A percentile compares a stretch with the other conserved stretches of the same genome.
These are phyloP conservation scores for Enteromius thamalakanensis DNA, from an alignment of 2,797 vertebrate species.

Conservation along the genomic window DNA sequence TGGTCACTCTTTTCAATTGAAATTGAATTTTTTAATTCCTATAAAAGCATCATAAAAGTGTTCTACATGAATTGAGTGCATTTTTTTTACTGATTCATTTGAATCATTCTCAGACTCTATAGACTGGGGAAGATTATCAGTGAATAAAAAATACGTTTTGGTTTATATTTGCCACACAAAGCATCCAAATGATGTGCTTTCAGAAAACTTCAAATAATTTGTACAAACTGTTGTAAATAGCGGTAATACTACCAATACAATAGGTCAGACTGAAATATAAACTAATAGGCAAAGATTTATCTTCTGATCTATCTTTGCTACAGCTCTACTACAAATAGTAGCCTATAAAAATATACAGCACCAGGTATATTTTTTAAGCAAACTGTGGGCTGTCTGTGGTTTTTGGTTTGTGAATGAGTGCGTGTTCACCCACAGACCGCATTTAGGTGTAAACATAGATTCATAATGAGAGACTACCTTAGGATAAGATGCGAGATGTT, in stretches of 20 bases:
- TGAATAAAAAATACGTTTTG: too few species aligned
- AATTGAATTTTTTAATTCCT: too few species aligned
- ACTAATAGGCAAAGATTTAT: neutral
- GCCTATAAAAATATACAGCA: neutral
- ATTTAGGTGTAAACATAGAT: slow-evolving; percentile 69
- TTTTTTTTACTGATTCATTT: too few species aligned
- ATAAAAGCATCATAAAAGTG: too few species aligned
- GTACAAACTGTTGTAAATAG: neutral
- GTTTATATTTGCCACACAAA: too few species aligned
- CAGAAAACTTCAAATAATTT: too few species aligned
- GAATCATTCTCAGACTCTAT: too few species aligned
- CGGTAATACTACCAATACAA: neutral
- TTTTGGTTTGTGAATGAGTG: slow-evolving; percentile 57
- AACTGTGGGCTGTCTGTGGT: slow-evolving; percentile 28
- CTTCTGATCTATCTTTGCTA: neutral
- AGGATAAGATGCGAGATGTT: slow-evolving; percentile 48
- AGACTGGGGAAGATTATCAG: too few species aligned
- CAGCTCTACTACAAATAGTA: neutral
- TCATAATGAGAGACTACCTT: slow-evolving; percentile 67
- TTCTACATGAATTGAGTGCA: too few species aligned
- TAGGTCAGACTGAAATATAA: neutral
- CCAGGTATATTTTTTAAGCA: neutral
- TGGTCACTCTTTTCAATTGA: too few species aligned
- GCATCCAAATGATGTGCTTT: too few species aligned
- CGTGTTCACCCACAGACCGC: slow-evolving; percentile 34